phyloP scores from a whole-genome alignment of 1,140 invertebrate genomes.

The Liolophura sinensis region DNA sequence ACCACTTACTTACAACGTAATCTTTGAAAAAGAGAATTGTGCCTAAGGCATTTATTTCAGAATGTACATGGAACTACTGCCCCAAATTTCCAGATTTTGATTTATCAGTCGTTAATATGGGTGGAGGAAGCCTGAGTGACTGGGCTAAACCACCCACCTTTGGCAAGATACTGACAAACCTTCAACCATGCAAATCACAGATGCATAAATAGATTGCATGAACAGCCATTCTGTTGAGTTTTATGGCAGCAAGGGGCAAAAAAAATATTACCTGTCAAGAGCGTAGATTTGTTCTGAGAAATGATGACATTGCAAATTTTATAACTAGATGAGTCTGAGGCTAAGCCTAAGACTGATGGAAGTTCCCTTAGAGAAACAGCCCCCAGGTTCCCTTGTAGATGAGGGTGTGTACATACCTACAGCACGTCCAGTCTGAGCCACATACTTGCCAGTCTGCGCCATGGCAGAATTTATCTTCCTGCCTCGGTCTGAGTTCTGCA shows the following conservation, averaged over 20 bases:
- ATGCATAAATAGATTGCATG: no score
- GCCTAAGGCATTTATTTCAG: no score
- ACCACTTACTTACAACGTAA: no score
- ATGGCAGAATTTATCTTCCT: conserved; percentile 92
- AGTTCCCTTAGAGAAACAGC: background rate
- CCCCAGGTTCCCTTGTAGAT: background rate
- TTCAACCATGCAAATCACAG: no score
- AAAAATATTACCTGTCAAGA: background rate
- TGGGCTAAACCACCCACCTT: no score
- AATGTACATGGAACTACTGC: no score
- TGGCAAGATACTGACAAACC: no score
- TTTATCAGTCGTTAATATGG: no score
- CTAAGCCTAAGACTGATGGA: background rate
- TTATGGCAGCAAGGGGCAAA: background rate
- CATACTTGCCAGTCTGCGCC: conserved; percentile 84
- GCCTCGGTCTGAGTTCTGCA: conserved; percentile 91
- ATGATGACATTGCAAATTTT: background rate
- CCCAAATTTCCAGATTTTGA: no score
- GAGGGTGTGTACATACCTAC: conserved; percentile 44
- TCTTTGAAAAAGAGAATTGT: no score
- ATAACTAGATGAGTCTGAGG: background rate
- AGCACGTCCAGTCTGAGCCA: conserved; percentile 79
- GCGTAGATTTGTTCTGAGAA: background rate
- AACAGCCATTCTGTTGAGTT: no score
- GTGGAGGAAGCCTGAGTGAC: no score